Base-by-base conservation (phyloP, 2,888 invertebrate genomes). In the Cheilosia grossa region DNA sequence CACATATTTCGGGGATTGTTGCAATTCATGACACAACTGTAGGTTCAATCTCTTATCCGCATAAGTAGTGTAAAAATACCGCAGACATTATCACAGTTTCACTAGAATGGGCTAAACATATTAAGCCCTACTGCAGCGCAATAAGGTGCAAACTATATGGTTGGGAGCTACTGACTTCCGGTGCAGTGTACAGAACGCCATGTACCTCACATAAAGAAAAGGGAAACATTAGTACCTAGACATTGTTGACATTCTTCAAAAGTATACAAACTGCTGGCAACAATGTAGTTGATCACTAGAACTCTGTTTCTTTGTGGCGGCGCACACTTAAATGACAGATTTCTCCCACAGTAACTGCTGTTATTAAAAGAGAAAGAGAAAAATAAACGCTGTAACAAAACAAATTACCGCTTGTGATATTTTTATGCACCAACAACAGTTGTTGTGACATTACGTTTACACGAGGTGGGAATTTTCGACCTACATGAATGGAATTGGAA, bases 1-100 rank as follows among this genome's bases (percentile, higher is more conserved):
- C 54, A 42, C 54, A 27, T 64, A 47, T 19, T 17, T 47, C 64
- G 75, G 37, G 58, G 53, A 64, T 27, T 66, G 67, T 49, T 51
- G 61, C 56, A 40, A 63, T 69, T 53, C 58, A 17, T 44, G 44
- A 13, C 33, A 37, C 42, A 42, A 42, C 42, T 7, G 42, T n/a
- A n/a, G 42, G n/a, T 42, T 42, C 2, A 7, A n/a, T n/a, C 15
- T 7, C n/a, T 1, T n/a, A 42, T n/a, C 42, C n/a, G n/a, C n/a
- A 37, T 37, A 10, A 9, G n/a, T n/a, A n/a, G 42, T 42, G 2
- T 6, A 42, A 42, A 42, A n/a, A 42, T 37, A 10, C 33, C 33
- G 13, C 33, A 37, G 33, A 13, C 33, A n/a, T 42, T 6, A 6
- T 6, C n/a, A n/a, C n/a, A 42, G n/a, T 42, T 42, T 42, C n/a